Base-by-base conservation (phyloP, 92 coral and sea anemone species). In the Porites rus region DNA sequence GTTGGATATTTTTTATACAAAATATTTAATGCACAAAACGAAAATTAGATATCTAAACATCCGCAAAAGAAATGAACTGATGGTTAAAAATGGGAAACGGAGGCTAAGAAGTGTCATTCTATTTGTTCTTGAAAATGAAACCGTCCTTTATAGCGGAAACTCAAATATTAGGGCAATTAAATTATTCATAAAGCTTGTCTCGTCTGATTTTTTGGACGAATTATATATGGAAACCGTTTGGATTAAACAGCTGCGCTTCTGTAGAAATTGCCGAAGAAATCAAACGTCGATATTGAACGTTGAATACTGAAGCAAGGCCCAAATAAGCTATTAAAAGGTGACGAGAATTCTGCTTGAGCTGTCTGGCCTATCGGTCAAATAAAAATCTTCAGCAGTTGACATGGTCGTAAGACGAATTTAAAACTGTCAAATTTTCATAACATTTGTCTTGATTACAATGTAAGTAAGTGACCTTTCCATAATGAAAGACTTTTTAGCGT, bases 171-270 rank as follows among this genome's bases (percentile, higher is more conserved):
- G 64, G 56, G 21, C 24, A 24, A 25, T 58, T 76, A 18, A 76
- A 85, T 75, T 83, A 85, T 85, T 78, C 70, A 76, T 69, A 56
- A 22, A 46, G 83, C 64, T 68, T 51, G 82, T 78, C 75, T 76
- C 76, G 53, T 31, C 11, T 16, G 74, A 76, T 59, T 67, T 51
- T 20, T 73, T 80, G 19, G 71, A 58, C 65, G 19, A 51, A 65
- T 53, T 64, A 51, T 75, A 66, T 75, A 76, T 75, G 38, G 61
- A 16, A 31, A 52, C 51, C 25, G 8, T 22, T 54, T 58, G 70
- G 59, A 71, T 72, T 50, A 22, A 72, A 82, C 86, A 82, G 86
- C 86, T 82, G 86, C 18, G 0, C 11, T 38, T 38, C 5, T 38
- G 46, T 38, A 2, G 61, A 58, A 7, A 28, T n/a, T 13, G 18